Evolutionary conservation across 1,140 invertebrate genomes (phyloP).

Genomic region (Fopius arisanus): DNA sequence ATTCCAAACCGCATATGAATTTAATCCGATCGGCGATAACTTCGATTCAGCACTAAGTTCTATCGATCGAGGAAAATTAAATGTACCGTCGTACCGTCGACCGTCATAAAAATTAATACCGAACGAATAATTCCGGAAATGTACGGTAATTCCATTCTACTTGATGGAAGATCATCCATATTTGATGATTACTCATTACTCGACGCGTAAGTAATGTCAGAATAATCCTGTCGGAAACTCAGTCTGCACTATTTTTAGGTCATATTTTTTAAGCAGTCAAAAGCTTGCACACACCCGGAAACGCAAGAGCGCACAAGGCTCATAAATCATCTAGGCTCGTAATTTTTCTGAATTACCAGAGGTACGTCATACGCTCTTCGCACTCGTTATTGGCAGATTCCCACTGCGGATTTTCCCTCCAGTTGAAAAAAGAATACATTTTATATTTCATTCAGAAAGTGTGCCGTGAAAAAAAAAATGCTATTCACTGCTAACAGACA

Average conservation of each 20-base stretch:
- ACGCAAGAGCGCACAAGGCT: not conserved
- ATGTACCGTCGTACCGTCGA: too few relatives aligned
- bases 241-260: slow-evolving; percentile 18
- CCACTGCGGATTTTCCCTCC: not conserved
- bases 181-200: too few relatives aligned
- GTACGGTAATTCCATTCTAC: too few relatives aligned
- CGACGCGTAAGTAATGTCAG: not conserved
- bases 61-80: too few relatives aligned
- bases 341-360: not conserved
- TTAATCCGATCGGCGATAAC: too few relatives aligned
- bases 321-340: not conserved
- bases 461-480: too few relatives aligned
- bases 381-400: not conserved
- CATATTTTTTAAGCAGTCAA: not conserved
- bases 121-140: too few relatives aligned
- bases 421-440: not conserved
- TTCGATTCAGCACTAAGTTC: too few relatives aligned
- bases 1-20: too few relatives aligned
- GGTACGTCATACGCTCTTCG: not conserved
- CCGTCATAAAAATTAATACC: too few relatives aligned
- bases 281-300: not conserved
- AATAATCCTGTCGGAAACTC: not conserved
- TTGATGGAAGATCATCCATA: too few relatives aligned
- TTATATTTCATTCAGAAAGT: not conserved
- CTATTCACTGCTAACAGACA: too few relatives aligned